These are phyloP conservation scores for Periophthalmus modestus DNA, from an alignment of 2,113 vertebrate species.

Conservation along the genomic window DNA sequence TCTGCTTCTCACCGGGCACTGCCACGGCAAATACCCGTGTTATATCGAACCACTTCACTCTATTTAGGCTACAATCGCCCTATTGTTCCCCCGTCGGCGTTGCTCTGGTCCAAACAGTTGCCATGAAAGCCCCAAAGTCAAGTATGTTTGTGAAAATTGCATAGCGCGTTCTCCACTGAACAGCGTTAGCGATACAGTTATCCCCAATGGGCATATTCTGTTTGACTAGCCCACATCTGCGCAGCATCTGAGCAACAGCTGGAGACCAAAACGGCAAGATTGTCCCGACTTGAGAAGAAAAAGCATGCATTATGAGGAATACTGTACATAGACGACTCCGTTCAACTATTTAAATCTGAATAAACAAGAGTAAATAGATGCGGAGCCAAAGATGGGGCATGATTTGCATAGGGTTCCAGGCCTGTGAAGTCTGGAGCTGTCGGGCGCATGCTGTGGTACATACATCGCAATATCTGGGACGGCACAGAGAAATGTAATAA, in stretches of 20 bases:
- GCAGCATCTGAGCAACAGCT: constrained; percentile 59
- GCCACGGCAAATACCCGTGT: background rate
- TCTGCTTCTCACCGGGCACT: background rate
- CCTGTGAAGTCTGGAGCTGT: constrained; percentile 33
- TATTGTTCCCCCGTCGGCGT: constrained; percentile 8
- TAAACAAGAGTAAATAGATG: constrained; percentile 59
- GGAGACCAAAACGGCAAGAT: constrained; percentile 45
- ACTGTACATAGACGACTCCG: constrained; percentile 20
- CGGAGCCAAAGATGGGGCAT: constrained; percentile 44
- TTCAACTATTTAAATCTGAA: constrained; percentile 56
- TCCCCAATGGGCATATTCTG: constrained; percentile 33
- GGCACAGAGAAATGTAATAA: background rate
- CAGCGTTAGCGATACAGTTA: constrained; percentile 19
- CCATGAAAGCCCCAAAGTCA: constrained; percentile 11
- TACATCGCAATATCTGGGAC: constrained; percentile 10
- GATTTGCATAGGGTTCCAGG: constrained; percentile 32
- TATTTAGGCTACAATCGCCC: constrained; percentile 14
- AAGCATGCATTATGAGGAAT: constrained; percentile 52
- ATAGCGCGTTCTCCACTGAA: constrained; percentile 26
- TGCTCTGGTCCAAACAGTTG: constrained; percentile 11
- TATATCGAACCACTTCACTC: background rate
- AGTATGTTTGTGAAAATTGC: constrained; percentile 37
- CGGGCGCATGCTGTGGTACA: constrained; percentile 16
- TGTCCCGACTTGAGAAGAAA: constrained; percentile 33
- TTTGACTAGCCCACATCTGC: constrained; percentile 42